Conservation (phyloP, 2,797 vertebrate genomes). For the Caiman crocodilus region DNA sequence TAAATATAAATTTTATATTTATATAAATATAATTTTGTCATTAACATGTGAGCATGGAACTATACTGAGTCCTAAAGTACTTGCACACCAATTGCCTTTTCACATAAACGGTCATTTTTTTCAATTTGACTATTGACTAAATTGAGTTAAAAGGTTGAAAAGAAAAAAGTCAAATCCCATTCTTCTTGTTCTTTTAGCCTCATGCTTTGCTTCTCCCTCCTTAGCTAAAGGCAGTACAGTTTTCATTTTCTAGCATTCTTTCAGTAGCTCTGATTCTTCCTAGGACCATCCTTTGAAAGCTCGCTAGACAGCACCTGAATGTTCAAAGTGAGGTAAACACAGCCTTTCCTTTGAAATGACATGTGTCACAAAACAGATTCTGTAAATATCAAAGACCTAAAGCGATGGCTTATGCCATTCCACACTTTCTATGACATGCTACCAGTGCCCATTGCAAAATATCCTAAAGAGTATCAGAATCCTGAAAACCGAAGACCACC, state of each 20-base stretch:
- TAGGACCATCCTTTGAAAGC: conserved; percentile 16
- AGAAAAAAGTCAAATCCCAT: not conserved
- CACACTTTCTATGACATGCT: not conserved
- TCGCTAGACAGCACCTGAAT: not conserved
- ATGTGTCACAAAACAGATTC: not conserved
- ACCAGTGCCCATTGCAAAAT: not conserved
- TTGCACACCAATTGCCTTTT: not conserved
- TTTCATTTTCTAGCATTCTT: conserved; percentile 5
- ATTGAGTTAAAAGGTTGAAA: no score
- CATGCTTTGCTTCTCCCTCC: not conserved
- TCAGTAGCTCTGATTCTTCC: not conserved
- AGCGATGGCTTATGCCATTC: not conserved
- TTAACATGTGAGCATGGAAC: not conserved
- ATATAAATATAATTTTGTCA: no score
- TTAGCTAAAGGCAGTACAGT: not conserved
- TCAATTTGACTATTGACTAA: not conserved
- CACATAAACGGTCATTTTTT: not conserved
- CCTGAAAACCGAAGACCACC: not conserved
- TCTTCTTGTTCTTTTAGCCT: not conserved
- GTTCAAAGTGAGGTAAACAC: not conserved
- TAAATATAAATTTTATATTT: no score
- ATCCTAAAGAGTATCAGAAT: not conserved
- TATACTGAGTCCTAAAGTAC: not conserved
- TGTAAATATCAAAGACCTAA: not conserved
- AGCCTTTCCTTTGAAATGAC: not conserved